Evolutionary conservation across 1,140 invertebrate species (phyloP).

Genomic region (Episyrphus balteatus): DNA sequence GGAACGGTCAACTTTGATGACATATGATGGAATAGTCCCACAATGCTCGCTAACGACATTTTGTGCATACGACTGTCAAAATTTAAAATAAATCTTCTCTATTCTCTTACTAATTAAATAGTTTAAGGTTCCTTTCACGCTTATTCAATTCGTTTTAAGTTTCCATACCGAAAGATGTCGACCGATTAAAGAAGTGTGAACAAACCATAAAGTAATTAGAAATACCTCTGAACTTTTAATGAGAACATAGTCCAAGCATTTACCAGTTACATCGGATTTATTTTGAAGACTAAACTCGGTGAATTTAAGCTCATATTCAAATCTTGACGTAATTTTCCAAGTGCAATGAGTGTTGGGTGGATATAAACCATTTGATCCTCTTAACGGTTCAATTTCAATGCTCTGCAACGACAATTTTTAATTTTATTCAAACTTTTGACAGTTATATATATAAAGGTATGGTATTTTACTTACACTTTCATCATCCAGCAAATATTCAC

Average conservation of each 20-base stretch:
- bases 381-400: slow-evolving; percentile 4
- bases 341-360: slow-evolving; percentile 13
- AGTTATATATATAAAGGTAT: background rate
- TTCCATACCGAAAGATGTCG: too few species aligned
- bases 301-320: slow-evolving; percentile 10
- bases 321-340: slow-evolving; percentile 11
- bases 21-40: slow-evolving; percentile 13
- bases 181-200: background rate
- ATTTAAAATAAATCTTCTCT: too few species aligned
- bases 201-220: background rate
- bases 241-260: slow-evolving; percentile 21
- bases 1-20: background rate
- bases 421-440: background rate
- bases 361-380: background rate
- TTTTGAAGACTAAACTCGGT: slow-evolving; percentile 11
- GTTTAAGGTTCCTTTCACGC: too few species aligned
- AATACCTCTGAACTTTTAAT: slow-evolving; percentile 8
- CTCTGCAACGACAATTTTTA: background rate
- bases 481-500: background rate
- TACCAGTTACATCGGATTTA: slow-evolving; percentile 14
- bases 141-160: too few species aligned
- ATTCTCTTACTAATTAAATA: too few species aligned
- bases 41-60: background rate
- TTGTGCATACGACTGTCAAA: background rate
- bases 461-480: slow-evolving; percentile 6